Conservation (phyloP, 2,797 vertebrate species). For the Channallabes apus region DNA sequence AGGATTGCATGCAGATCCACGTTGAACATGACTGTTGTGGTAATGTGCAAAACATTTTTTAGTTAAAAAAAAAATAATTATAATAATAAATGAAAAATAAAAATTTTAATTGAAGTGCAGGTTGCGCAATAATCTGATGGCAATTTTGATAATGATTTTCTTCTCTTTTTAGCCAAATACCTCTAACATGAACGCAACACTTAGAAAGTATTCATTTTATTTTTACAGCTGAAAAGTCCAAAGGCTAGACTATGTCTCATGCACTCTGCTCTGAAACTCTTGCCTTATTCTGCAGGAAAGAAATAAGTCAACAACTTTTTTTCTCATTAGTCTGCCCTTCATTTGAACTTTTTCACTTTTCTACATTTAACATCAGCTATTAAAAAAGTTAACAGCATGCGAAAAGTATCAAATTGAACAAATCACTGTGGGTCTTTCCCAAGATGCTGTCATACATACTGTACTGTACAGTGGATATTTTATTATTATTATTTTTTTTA, state of each 20-base stretch:
- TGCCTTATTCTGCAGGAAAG: neutral
- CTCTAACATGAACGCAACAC: neutral
- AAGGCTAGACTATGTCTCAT: neutral
- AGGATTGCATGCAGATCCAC: neutral
- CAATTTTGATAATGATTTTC: neutral
- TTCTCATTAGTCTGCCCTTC: constrained; percentile 5
- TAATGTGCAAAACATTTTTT: neutral
- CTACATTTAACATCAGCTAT: neutral
- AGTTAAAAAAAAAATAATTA: neutral
- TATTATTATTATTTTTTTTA: neutral
- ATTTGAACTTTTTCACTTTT: constrained; percentile 1
- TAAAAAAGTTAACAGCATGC: neutral
- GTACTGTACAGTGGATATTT: neutral
- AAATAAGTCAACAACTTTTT: neutral
- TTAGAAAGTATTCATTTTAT: neutral
- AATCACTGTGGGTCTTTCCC: neutral
- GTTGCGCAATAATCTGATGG: neutral
- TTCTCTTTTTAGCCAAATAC: neutral
- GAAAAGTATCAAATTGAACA: neutral
- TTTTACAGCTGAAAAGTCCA: neutral
- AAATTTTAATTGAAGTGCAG: neutral
- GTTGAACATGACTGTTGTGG: neutral
- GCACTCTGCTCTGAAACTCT: neutral
- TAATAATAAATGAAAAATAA: neutral
- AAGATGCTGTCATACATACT: neutral